Conservation (phyloP, 2,797 vertebrate species). For the Characodon lateralis region DNA sequence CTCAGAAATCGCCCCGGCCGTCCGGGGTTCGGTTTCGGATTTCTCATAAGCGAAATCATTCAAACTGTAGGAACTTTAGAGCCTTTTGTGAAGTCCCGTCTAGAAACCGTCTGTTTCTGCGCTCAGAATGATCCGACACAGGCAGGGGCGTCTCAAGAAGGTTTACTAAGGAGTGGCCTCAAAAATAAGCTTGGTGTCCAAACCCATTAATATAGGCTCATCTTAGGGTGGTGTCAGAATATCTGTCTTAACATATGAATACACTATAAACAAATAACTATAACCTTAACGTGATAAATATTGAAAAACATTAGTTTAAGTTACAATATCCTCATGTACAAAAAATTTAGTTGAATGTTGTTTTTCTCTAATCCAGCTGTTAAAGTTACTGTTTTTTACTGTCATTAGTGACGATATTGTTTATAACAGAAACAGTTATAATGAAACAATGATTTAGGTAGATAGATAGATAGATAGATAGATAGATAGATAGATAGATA, state of each 20-base stretch:
- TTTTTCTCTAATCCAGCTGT: neutral
- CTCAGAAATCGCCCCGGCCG: neutral
- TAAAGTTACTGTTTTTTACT: neutral
- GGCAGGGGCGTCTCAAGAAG: neutral
- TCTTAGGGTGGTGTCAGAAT: neutral
- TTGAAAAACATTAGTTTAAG: neutral
- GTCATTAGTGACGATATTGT: too few species aligned
- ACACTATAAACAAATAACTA: neutral
- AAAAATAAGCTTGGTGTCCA: neutral
- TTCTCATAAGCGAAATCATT: neutral
- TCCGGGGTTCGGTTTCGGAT: slow-evolving; percentile 32
- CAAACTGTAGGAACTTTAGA: neutral
- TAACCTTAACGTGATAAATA: too few species aligned
- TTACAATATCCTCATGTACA: neutral
- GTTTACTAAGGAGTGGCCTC: neutral
- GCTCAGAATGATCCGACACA: neutral
- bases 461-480: neutral
- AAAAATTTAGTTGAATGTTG: neutral
- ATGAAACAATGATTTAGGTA: too few species aligned
- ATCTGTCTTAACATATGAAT: neutral
- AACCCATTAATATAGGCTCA: neutral
- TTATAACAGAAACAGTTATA: too few species aligned
- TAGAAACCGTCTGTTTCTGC: too few species aligned
- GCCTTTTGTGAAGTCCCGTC: too few species aligned
- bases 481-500: neutral